Base-by-base conservation (phyloP, 2,888 invertebrate species). In the Acanthosepion pharaonis region DNA sequence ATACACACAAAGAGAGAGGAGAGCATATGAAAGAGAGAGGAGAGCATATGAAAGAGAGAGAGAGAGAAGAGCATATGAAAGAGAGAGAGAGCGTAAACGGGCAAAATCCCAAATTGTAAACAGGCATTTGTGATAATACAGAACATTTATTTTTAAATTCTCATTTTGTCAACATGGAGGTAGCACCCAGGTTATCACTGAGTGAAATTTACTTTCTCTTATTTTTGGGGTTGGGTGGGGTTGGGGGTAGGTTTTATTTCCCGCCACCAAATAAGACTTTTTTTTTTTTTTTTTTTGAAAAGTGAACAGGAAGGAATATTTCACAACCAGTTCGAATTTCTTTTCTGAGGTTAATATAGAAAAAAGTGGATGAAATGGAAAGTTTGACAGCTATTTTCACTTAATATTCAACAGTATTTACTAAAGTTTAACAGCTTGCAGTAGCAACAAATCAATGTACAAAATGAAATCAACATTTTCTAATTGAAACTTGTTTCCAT, bases 181-280 rank as follows among this genome's bases (percentile, higher is more conserved):
- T 78, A 78, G 78, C n/a, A 78, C 78, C 78, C 78, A 78, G 78
- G 78, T 28, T 78, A 78, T 78, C n/a, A 78, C 78, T n/a, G 78
- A 78, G n/a, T 18, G n/a, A 78, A 78, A 33, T 33, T 78, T 78
- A 78, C 78, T 78, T 78, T n/a, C 78, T 78, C n/a, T 78, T 78
- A 78, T 78, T 78, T 78, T 78, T 59, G 2, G 9, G 2, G 8
- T 1, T n/a, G 78, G 28, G 3, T 9, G 28, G n/a, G n/a, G 78
- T n/a, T 78, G 78, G 11, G 78, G 23, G 59, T 23, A 4, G 3
- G 11, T 78, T 33, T n/a, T 33, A 20, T 33, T 18, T 18, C 78
- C n/a, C 33, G 11, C n/a, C 11, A 6, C n/a, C 78, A 9, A 78
- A 3, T 8, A 28, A 9, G 42, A 42, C 42, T 42, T 42, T 42